Evolutionary conservation across 2,113 vertebrate species (phyloP).

Genomic region (Ptychochromis oligacanthus): DNA sequence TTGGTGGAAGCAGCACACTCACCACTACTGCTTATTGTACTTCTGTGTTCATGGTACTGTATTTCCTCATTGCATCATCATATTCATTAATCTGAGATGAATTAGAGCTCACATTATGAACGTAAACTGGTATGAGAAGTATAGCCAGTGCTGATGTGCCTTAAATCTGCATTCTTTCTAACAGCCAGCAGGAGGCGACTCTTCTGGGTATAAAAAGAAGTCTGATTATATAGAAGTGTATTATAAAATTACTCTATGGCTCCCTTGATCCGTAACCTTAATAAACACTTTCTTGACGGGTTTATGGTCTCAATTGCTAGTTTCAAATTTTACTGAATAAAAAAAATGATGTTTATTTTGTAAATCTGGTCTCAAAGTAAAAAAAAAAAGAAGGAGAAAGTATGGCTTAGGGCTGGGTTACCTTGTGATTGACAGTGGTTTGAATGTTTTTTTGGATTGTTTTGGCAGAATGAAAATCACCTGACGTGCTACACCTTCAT

Average conservation of each 20-base stretch:
- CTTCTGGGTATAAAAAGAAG: no score
- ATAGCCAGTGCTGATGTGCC: no score
- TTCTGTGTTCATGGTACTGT: no score
- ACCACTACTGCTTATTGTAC: not conserved
- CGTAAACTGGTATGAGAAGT: not conserved
- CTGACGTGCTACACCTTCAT: no score
- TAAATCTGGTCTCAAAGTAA: not conserved
- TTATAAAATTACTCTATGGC: not conserved
- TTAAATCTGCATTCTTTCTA: no score
- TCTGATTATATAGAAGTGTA: no score
- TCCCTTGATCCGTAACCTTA: no score
- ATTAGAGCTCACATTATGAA: not conserved
- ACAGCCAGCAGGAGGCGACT: no score
- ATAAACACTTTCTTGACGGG: not conserved
- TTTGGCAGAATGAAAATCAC: not conserved
- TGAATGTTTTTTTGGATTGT: no score
- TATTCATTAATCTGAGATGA: no score
- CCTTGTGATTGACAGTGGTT: not conserved
- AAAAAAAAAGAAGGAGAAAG: not conserved
- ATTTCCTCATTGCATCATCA: no score
- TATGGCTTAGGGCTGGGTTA: not conserved
- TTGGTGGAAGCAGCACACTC: not conserved
- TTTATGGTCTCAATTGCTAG: not conserved
- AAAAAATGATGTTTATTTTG: not conserved
- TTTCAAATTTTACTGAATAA: not conserved